These are phyloP conservation scores for Pomacea maculata DNA, from an alignment of 1,140 invertebrate genomes.

Conservation along the genomic window DNA sequence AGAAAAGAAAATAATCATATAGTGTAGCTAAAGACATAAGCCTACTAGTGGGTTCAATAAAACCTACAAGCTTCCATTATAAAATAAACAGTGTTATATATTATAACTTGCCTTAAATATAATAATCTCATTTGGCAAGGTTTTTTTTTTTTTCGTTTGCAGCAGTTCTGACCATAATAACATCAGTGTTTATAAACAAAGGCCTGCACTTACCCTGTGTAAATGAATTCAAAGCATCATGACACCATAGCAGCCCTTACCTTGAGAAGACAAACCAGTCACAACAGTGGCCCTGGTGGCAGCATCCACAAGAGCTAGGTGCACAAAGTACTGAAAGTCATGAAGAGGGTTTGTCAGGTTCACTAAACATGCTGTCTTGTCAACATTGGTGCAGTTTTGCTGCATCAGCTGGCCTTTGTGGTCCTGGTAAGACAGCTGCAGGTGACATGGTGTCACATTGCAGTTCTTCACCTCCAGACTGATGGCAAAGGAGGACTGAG, in stretches of 20 bases:
- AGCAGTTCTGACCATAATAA: too few species aligned
- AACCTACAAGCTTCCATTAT: too few species aligned
- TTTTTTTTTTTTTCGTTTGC: too few species aligned
- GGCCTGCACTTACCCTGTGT: too few species aligned
- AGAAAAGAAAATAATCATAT: too few species aligned
- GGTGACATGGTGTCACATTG: not conserved
- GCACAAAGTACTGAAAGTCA: not conserved
- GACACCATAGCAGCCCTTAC: not conserved
- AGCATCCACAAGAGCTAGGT: not conserved
- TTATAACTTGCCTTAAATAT: too few species aligned
- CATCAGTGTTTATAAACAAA: too few species aligned
- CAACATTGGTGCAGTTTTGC: slow-evolving; percentile 3
- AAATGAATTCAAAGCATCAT: too few species aligned
- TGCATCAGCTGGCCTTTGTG: not conserved
- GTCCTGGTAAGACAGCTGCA: slow-evolving; percentile 2
- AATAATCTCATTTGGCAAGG: too few species aligned
- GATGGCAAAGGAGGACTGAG: not conserved
- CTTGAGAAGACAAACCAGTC: not conserved
- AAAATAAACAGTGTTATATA: too few species aligned
- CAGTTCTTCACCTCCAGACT: slow-evolving; percentile 1
- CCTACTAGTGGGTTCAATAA: too few species aligned
- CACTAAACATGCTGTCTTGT: not conserved
- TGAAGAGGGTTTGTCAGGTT: not conserved
- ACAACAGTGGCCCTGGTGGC: slow-evolving; percentile 2
- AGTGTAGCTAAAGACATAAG: too few species aligned